Evolutionary conservation across 2,797 vertebrate species (phyloP).

Genomic region (Gila robusta): DNA sequence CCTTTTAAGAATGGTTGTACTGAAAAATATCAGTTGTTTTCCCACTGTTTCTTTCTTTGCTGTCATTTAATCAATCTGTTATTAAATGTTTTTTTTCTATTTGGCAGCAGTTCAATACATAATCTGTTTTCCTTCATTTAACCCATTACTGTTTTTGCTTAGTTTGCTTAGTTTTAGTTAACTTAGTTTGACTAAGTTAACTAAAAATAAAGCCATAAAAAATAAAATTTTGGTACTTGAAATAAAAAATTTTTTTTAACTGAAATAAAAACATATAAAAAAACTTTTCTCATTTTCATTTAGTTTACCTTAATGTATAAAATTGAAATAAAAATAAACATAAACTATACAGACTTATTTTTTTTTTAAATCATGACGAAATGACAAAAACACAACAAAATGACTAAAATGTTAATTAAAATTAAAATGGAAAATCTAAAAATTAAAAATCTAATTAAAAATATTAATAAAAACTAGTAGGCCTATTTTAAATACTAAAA

Average conservation of each 20-base stretch:
- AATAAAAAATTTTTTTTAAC: neutral
- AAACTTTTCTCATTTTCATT: neutral
- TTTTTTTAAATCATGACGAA: neutral
- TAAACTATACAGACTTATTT: neutral
- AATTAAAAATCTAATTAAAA: neutral
- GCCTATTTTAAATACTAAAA: slow-evolving; percentile 3
- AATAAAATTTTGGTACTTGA: neutral
- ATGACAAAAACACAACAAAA: neutral
- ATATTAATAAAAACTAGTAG: neutral
- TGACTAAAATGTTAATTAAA: neutral
- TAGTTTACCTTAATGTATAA: neutral
- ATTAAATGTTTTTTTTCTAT: neutral
- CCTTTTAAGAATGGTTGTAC: slow-evolving; percentile 19
- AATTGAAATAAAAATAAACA: neutral
- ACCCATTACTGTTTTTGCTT: neutral
- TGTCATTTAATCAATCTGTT: neutral
- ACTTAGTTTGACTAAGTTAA: neutral
- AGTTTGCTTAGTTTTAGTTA: no score
- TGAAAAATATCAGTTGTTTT: slow-evolving; percentile 8
- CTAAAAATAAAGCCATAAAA: neutral
- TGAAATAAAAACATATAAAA: neutral
- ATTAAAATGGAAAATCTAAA: neutral
- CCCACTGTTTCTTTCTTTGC: neutral
- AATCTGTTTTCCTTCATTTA: neutral
- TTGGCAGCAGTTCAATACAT: neutral